These are phyloP conservation scores for Geococcyx californianus DNA, from an alignment of 2,113 vertebrate genomes.

Conservation along the genomic window DNA sequence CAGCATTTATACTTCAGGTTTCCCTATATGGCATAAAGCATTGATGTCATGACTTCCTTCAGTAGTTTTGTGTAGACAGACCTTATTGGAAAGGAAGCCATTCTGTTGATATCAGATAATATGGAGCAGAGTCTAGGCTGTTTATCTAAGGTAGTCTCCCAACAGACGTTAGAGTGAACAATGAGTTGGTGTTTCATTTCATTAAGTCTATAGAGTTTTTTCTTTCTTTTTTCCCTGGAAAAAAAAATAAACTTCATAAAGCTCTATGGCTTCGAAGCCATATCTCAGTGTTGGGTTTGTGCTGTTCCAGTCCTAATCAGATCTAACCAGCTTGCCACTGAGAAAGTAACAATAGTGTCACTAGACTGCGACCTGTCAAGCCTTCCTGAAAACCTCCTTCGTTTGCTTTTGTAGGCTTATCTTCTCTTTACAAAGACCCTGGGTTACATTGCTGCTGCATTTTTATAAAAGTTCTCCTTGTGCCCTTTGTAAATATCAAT, in stretches of 20 bases:
- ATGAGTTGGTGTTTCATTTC: background rate
- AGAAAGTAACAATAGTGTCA: background rate
- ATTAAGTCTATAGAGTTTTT: background rate
- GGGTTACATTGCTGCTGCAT: background rate
- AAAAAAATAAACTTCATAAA: background rate
- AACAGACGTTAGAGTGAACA: background rate
- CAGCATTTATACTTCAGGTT: background rate
- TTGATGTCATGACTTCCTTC: background rate
- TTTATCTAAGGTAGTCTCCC: background rate
- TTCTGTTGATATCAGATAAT: background rate
- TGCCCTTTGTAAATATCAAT: background rate
- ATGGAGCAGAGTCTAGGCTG: background rate
- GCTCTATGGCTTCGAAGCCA: background rate
- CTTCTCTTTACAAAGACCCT: background rate
- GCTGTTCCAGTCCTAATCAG: background rate
- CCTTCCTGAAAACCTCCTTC: background rate
- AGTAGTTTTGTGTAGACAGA: background rate
- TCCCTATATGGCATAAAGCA: background rate
- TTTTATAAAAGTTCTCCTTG: background rate
- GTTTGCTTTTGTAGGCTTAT: background rate
- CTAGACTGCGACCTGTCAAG: conserved; percentile 19
- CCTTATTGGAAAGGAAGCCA: background rate
- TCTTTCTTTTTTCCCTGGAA: background rate
- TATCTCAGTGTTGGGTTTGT: background rate
- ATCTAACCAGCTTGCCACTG: background rate